These are phyloP conservation scores for Dascyllus trimaculatus DNA, from an alignment of 2,113 vertebrate genomes.

Conservation along the genomic window DNA sequence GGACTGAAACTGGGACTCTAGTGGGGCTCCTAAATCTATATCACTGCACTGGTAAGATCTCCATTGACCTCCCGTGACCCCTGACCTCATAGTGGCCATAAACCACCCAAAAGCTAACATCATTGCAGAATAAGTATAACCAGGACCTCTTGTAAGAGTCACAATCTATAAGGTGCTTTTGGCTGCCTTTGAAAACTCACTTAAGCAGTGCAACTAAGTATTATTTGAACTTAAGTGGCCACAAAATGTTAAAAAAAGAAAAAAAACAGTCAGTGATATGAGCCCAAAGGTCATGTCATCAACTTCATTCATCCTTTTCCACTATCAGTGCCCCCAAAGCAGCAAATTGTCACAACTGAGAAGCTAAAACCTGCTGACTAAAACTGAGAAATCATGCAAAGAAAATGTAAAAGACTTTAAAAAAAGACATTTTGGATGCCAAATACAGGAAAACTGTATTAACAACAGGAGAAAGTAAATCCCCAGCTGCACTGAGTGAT, in stretches of 20 bases:
- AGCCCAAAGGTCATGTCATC: background rate
- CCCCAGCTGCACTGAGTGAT: background rate
- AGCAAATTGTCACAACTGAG: background rate
- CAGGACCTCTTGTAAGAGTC: background rate
- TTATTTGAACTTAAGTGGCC: background rate
- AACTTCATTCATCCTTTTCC: slow-evolving; percentile 3
- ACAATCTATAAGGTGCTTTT: background rate
- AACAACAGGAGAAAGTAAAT: background rate
- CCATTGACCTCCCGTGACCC: background rate
- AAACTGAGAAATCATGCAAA: background rate
- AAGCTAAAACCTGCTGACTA: background rate
- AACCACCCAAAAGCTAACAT: background rate
- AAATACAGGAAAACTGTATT: background rate
- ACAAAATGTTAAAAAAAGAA: too few species aligned
- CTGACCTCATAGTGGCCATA: background rate
- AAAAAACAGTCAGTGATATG: background rate
- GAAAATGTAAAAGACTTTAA: background rate
- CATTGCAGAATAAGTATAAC: background rate
- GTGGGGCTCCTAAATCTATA: too few species aligned
- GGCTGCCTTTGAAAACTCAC: background rate
- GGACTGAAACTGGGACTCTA: background rate
- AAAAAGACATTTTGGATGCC: background rate
- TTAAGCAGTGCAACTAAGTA: background rate
- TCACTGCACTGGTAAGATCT: background rate
- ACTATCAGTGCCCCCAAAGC: background rate